These are phyloP conservation scores for Branchipolynoe longqiensis DNA, from an alignment of 2,888 invertebrate genomes.

Conservation along the genomic window DNA sequence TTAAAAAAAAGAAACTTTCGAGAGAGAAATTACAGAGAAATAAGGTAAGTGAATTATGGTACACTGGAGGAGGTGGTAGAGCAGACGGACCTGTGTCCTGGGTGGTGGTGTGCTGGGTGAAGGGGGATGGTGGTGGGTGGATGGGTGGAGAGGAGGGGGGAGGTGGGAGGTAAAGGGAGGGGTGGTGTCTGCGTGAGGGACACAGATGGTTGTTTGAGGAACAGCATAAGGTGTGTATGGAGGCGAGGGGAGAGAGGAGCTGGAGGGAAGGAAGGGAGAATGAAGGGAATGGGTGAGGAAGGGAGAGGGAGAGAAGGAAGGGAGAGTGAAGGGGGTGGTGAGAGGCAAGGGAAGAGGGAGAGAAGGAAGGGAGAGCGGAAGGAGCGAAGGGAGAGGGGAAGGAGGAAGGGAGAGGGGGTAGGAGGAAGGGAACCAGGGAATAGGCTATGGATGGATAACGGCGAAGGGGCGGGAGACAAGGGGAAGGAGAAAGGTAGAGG, in stretches of 20 bases:
- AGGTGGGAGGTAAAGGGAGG: too few species aligned
- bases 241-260: background rate
- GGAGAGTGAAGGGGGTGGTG: too few species aligned
- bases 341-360: background rate
- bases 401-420: background rate
- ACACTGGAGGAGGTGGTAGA: too few species aligned
- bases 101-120: too few species aligned
- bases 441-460: background rate
- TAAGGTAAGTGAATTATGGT: too few species aligned
- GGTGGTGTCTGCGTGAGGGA: too few species aligned
- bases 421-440: background rate
- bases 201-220: too few species aligned
- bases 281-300: background rate
- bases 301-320: background rate
- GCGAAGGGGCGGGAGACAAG: background rate
- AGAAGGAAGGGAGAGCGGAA: background rate
- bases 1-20: too few species aligned
- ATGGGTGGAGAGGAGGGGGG: too few species aligned
- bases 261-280: slow-evolving; percentile 1
- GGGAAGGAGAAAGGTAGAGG: background rate
- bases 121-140: too few species aligned
- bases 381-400: background rate
- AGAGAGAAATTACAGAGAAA: too few species aligned
- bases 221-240: background rate
- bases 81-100: too few species aligned